phyloP scores from a whole-genome alignment of 2,797 vertebrate genomes.

The Microctenopoma stevenorrisi region DNA sequence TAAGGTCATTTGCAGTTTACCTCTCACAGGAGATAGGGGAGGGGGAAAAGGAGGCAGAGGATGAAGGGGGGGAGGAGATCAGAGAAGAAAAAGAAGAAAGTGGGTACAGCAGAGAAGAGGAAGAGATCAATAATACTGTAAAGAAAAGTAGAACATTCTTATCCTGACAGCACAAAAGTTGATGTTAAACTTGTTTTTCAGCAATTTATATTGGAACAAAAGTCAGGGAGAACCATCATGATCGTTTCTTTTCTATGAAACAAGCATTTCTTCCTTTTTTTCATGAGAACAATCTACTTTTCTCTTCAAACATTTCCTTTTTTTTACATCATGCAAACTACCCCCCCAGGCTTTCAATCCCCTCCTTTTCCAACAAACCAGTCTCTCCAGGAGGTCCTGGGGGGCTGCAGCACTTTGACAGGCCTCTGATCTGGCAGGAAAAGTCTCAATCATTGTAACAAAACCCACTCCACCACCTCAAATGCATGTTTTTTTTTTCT shows the following conservation, averaged over 20 bases:
- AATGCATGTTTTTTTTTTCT: conserved; percentile 51
- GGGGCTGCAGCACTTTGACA: conserved; percentile 72
- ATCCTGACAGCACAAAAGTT: conserved; percentile 14
- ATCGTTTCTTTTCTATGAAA: background rate
- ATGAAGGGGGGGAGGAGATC: conserved; percentile 45
- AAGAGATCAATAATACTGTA: conserved; percentile 58
- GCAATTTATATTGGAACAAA: background rate
- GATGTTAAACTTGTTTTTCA: background rate
- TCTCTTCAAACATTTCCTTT: conserved; percentile 29
- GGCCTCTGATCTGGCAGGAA: conserved; percentile 78
- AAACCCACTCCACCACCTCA: conserved; percentile 68
- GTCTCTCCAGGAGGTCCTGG: conserved; percentile 68
- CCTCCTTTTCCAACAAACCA: conserved; percentile 55
- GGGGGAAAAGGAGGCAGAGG: conserved; percentile 28
- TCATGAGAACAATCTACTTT: conserved; percentile 1
- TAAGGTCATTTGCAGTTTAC: conserved; percentile 82
- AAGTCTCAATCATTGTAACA: conserved; percentile 79
- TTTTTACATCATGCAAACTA: conserved; percentile 31
- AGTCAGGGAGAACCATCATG: background rate
- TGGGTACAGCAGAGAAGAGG: conserved; percentile 35
- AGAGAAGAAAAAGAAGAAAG: conserved; percentile 47
- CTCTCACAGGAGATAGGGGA: conserved; percentile 57
- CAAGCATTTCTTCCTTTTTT: background rate
- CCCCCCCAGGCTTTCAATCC: conserved; percentile 32
- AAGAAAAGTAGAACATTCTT: conserved; percentile 26